Evolutionary conservation across 2,113 vertebrate species (phyloP).

Genomic region (Echinops telfairi): DNA sequence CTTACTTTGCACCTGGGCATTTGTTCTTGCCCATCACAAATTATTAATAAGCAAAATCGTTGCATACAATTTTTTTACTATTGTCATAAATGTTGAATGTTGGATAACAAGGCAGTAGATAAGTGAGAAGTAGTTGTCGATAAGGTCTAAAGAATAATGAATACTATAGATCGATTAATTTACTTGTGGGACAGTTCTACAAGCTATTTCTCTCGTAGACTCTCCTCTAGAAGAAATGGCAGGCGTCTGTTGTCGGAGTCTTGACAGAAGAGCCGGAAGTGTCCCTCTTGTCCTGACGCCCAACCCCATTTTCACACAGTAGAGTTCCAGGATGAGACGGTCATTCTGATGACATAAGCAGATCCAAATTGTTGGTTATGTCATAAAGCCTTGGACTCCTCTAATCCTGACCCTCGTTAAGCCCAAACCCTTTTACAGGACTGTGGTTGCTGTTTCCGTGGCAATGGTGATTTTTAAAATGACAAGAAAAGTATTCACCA

Average conservation of each 20-base stretch:
- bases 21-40: too few relatives aligned
- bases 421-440: neutral
- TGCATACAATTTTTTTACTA: too few relatives aligned
- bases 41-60: too few relatives aligned
- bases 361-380: neutral
- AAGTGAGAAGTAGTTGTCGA: too few relatives aligned
- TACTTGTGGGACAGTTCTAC: neutral
- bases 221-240: neutral
- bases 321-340: neutral
- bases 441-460: neutral
- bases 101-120: too few relatives aligned
- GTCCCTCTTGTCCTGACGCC: neutral
- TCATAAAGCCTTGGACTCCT: neutral
- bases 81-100: too few relatives aligned
- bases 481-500: neutral
- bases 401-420: neutral
- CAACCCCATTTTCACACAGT: neutral
- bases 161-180: neutral
- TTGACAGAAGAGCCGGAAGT: neutral
- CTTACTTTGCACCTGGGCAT: too few relatives aligned
- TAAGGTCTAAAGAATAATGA: neutral
- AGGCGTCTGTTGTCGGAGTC: neutral
- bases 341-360: neutral
- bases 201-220: neutral
- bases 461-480: slow-evolving; percentile 31